Conservation (phyloP, 2,113 vertebrate genomes). For the Daboia siamensis region DNA sequence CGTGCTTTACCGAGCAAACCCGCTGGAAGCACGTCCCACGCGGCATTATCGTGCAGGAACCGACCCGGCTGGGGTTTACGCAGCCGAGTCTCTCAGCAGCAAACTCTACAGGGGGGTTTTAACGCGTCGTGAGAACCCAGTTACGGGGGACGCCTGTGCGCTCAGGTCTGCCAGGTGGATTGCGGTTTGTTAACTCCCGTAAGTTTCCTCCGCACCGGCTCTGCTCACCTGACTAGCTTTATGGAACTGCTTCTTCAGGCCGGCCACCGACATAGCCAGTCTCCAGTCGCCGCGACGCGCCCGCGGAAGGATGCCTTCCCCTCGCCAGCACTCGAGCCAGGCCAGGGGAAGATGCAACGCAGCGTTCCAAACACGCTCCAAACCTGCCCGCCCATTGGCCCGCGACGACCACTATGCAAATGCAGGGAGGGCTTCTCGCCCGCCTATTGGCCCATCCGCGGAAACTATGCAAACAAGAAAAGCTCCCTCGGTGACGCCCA, state of each 20-base stretch:
- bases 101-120: background rate
- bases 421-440: accelerated
- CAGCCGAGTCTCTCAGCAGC: background rate
- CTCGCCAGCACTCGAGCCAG: background rate
- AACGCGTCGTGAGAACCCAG: background rate
- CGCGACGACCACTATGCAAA: constrained; percentile 58
- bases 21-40: background rate
- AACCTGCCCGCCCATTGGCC: constrained; percentile 61
- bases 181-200: background rate
- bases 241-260: constrained; percentile 90
- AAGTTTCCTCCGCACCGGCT: background rate
- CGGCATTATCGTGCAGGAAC: background rate
- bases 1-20: background rate
- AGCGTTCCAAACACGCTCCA: constrained; percentile 22
- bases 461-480: constrained; percentile 2
- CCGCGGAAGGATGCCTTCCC: background rate
- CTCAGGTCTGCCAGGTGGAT: background rate
- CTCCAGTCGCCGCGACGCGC: background rate
- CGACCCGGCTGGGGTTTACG: background rate
- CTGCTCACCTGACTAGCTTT: constrained; percentile 87
- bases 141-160: background rate
- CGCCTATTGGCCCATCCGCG: constrained; percentile 18
- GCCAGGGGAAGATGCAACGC: constrained; percentile 11
- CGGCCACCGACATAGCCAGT: constrained; percentile 80
- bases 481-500: constrained; percentile 37